Evolutionary conservation across 1,140 invertebrate genomes (phyloP).

Genomic region (Bombus superbus): DNA sequence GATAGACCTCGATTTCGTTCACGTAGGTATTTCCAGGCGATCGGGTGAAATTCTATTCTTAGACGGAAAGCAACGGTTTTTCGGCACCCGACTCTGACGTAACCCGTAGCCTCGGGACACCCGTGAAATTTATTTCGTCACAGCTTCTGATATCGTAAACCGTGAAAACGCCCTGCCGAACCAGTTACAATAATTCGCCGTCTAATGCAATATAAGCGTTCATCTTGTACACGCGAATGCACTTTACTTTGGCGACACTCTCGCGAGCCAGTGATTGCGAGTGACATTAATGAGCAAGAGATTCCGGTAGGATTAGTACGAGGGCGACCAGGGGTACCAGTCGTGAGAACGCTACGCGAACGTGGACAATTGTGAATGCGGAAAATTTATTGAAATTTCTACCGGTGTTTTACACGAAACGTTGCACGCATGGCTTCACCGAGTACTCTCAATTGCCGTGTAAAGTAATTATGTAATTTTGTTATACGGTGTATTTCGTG

Average conservation of each 20-base stretch:
- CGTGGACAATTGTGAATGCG: not conserved
- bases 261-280: not conserved
- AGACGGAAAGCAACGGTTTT: slow-evolving; percentile 36
- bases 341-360: not conserved
- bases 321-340: no score
- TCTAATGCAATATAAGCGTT: not conserved
- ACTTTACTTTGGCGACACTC: not conserved
- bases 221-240: not conserved
- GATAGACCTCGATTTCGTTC: slow-evolving; percentile 51
- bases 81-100: not conserved
- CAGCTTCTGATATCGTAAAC: not conserved
- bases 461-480: no score
- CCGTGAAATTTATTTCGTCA: not conserved
- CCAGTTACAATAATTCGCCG: not conserved
- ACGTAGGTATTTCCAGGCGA: slow-evolving; percentile 32
- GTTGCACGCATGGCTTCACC: not conserved
- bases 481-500: not conserved
- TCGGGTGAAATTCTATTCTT: slow-evolving; percentile 42
- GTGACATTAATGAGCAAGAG: not conserved
- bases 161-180: not conserved
- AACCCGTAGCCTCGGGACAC: no score
- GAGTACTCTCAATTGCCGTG: no score
- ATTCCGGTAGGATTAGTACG: not conserved
- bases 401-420: not conserved
- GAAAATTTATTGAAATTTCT: not conserved